Percentiles rank a stretch among this genome's conserved stretches.
phyloP scores from a whole-genome alignment of 1,140 invertebrate species.

The Sinonovacula constricta region DNA sequence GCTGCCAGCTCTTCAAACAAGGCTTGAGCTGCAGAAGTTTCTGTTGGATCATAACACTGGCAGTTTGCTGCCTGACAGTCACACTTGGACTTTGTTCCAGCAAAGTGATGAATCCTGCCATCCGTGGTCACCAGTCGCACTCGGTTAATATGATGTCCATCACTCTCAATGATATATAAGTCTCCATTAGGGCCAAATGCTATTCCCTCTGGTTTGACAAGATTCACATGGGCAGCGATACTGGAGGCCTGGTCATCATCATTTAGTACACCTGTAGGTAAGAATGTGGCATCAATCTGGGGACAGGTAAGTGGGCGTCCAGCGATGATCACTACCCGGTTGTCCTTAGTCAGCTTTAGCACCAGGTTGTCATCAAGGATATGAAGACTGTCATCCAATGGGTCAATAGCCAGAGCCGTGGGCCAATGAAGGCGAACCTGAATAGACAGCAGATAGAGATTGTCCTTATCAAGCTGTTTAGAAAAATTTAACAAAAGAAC shows the following conservation, averaged over 20 bases:
- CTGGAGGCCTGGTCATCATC: constrained; percentile 74
- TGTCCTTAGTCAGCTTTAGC: constrained; percentile 91
- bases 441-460: constrained; percentile 52
- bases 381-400: constrained; percentile 94
- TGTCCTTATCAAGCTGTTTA: too few relatives aligned
- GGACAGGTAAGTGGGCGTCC: constrained; percentile 94
- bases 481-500: too few relatives aligned
- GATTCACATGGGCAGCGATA: constrained; percentile 84
- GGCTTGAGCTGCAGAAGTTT: constrained; percentile 92
- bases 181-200: constrained; percentile 95
- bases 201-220: constrained; percentile 95
- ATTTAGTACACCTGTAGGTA: constrained; percentile 62
- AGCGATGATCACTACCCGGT: constrained; percentile 93
- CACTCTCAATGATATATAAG: constrained; percentile 95
- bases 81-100: constrained; percentile 96
- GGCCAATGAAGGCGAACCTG: constrained; percentile 95
- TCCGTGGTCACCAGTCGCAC: constrained; percentile 94
- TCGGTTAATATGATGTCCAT: constrained; percentile 92
- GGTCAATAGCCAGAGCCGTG: constrained; percentile 94
- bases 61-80: constrained; percentile 92
- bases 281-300: constrained; percentile 80
- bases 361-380: constrained; percentile 98
- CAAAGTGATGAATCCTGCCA: constrained; percentile 93
- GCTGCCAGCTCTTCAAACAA: constrained; percentile 96
- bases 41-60: constrained; percentile 90